phyloP scores from a whole-genome alignment of 2,113 vertebrate genomes.

The Cyanoramphus novaezelandiae region DNA sequence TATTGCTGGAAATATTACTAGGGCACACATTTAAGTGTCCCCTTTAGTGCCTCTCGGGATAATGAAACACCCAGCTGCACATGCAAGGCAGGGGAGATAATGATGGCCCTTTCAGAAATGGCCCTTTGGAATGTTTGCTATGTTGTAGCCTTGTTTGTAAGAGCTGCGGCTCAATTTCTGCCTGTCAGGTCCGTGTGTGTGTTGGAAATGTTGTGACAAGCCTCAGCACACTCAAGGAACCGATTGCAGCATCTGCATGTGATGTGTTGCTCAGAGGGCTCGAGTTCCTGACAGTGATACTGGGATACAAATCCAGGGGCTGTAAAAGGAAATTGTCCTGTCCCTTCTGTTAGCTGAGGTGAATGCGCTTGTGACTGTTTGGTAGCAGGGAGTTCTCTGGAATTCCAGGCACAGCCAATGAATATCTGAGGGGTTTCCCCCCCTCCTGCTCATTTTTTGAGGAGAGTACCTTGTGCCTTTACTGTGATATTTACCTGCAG shows the following conservation, averaged over 20 bases:
- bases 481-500: not conserved
- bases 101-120: not conserved
- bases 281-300: not conserved
- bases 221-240: not conserved
- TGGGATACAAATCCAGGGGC: not conserved
- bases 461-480: not conserved
- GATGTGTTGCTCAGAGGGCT: not conserved
- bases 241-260: not conserved
- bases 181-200: not conserved
- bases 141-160: not conserved
- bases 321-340: not conserved
- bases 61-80: not conserved
- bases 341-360: not conserved
- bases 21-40: not conserved
- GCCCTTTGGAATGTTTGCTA: not conserved
- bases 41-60: not conserved
- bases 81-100: not conserved
- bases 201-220: not conserved
- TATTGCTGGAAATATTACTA: not conserved
- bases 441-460: not conserved
- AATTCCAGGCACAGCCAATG: not conserved
- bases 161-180: not conserved
- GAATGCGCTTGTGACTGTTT: not conserved
- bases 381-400: not conserved
- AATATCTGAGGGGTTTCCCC: not conserved